Conservation (phyloP, 1,140 invertebrate species). For the Plodia interpunctella region DNA sequence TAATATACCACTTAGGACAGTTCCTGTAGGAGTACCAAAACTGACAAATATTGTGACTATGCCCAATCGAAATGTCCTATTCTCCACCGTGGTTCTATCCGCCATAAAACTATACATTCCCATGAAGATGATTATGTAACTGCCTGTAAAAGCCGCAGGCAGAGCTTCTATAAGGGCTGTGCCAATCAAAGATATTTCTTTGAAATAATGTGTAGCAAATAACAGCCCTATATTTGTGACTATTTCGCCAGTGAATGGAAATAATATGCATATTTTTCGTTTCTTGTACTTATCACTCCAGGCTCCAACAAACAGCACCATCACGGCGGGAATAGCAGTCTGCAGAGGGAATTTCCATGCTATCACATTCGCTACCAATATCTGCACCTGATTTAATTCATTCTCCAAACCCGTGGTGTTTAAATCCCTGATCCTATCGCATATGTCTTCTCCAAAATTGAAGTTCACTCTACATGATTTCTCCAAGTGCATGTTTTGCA, state of each 20-base stretch:
- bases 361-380: constrained; percentile 77
- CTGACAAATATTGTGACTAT: constrained; percentile 72
- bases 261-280: constrained; percentile 80
- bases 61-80: constrained; percentile 78
- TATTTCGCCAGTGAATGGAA: constrained; percentile 80
- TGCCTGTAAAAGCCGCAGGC: constrained; percentile 76
- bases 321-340: constrained; percentile 78
- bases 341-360: constrained; percentile 74
- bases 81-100: constrained; percentile 77
- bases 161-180: constrained; percentile 77
- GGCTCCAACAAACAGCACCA: constrained; percentile 81
- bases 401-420: constrained; percentile 65
- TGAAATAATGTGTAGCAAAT: constrained; percentile 68
- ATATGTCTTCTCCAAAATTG: constrained; percentile 76
- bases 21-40: constrained; percentile 68
- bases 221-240: constrained; percentile 65
- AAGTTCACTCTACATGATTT: constrained; percentile 81
- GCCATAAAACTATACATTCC: constrained; percentile 81
- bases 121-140: constrained; percentile 80
- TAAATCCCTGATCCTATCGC: constrained; percentile 76
- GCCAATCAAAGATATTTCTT: constrained; percentile 74
- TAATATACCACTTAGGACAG: constrained; percentile 60
- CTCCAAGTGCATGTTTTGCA: constrained; percentile 71
- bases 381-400: constrained; percentile 77
- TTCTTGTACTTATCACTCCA: constrained; percentile 82